Percentiles rank a stretch among this genome's conserved stretches.
Conservation (phyloP, 1,140 invertebrate species). For the Oreohelix idahoensis region DNA sequence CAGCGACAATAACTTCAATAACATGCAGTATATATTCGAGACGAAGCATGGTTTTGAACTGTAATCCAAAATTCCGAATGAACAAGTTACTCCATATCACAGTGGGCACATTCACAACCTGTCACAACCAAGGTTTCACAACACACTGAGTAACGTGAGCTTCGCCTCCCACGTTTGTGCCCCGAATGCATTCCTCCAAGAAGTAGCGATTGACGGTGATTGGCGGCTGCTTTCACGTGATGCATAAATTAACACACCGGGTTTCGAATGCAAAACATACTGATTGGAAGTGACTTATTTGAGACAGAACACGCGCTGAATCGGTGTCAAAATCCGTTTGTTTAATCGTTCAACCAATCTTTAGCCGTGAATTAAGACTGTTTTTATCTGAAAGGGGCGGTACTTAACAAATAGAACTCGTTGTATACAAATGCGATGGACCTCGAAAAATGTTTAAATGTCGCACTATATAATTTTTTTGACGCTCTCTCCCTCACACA, state of each 20-base stretch:
- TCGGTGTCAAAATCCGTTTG: constrained; percentile 42
- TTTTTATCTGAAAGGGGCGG: constrained; percentile 19
- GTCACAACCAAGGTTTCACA: constrained; percentile 31
- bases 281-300: constrained; percentile 51
- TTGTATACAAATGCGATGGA: too few species aligned
- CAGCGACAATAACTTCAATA: constrained; percentile 15
- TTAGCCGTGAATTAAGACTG: constrained; percentile 22
- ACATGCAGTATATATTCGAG: not conserved
- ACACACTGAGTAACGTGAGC: constrained; percentile 44
- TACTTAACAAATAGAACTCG: not conserved
- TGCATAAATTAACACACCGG: constrained; percentile 57
- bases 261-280: constrained; percentile 54
- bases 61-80: constrained; percentile 14
- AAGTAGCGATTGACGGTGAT: constrained; percentile 48
- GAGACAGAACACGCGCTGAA: constrained; percentile 39
- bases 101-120: constrained; percentile 28
- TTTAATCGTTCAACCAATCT: constrained; percentile 43
- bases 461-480: too few species aligned
- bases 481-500: too few species aligned
- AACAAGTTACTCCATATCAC: constrained; percentile 37
- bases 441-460: not conserved
- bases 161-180: constrained; percentile 57
- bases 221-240: constrained; percentile 55
- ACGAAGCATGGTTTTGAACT: constrained; percentile 6
- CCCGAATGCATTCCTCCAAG: constrained; percentile 54